Evolutionary conservation across 2,888 invertebrate species (phyloP).

Genomic region (Steromphala cineraria): DNA sequence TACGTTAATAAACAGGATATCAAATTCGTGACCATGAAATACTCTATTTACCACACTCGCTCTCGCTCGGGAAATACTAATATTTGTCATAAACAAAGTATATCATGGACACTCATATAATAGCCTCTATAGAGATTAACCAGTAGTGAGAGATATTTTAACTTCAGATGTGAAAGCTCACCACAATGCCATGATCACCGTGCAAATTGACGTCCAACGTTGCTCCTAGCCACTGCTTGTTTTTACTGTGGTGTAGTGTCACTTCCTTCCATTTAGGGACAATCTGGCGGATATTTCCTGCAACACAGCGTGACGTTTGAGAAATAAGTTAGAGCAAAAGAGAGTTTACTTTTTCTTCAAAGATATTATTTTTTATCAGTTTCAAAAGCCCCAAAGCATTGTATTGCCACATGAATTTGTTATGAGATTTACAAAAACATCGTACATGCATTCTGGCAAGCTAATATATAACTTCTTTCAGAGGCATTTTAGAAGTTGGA

Average conservation of each 20-base stretch:
- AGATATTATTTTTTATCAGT: neutral
- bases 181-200: conserved; percentile 43
- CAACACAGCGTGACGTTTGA: neutral
- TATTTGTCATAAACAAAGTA: too few species aligned
- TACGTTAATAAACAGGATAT: too few species aligned
- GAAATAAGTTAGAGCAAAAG: too few species aligned
- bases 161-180: conserved; percentile 21
- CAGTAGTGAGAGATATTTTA: too few species aligned
- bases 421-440: neutral
- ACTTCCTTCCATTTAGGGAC: conserved; percentile 38
- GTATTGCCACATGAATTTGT: neutral
- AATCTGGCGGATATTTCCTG: conserved; percentile 41
- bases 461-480: too few species aligned
- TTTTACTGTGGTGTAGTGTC: conserved; percentile 47
- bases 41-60: too few species aligned
- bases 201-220: conserved; percentile 45
- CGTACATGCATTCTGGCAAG: neutral
- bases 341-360: neutral
- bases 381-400: too few species aligned
- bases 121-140: too few species aligned
- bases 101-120: too few species aligned
- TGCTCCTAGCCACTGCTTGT: conserved; percentile 57
- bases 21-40: too few species aligned
- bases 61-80: too few species aligned
- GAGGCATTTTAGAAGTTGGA: too few species aligned